Base-by-base conservation (phyloP, 1,140 invertebrate species). In the Ruditapes philippinarum region DNA sequence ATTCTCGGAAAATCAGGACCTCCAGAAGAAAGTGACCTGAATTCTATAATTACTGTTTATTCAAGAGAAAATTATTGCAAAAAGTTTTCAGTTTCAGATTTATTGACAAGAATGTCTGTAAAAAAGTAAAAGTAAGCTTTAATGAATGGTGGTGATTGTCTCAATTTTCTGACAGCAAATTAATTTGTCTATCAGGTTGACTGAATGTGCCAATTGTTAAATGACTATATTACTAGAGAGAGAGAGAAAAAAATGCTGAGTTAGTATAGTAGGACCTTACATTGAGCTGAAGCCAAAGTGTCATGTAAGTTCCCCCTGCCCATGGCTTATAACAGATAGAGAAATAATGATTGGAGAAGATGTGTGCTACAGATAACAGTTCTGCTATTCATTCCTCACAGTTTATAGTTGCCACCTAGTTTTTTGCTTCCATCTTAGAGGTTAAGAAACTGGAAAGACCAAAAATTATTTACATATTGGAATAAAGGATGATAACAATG, bases 361-460 rank as follows among this genome's bases (percentile, higher is more conserved):
- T 84, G 33, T 65, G 17, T 40, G 42, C 33, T 42, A 73, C 25
- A 84, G 28, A 54, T 73, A 51, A 51, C 40, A 11, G 28, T 36
- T 73, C 65, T 51, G 82, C 25, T 28, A 49, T 51, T 38, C 28
- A 14, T 84, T 49, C 82, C 74, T 25, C 17, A 54, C 31, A 73
- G 38, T 84, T 70, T 73, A 84, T 49, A 31, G 80, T 11, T 70
- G 82, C 65, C 45, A 33, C 65, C 68, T 73, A 54, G 2, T 73
- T 57, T 57, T 57, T 42, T 57, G 49, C 57, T 65, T 81, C 49
- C 36, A 22, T 62, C 65, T 51, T 7, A 22, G 49, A 49, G 62
- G 82, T 57, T 84, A 84, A 84, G 40, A 73, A 51, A 33, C 82
- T 54, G 65, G 40, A 84, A 73, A 84, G 68, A 84, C 65, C 31